A percentile compares a stretch with the other conserved stretches of the same genome.
Evolutionary conservation across 2,797 vertebrate genomes (phyloP).

Genomic region (Pseudochirops cupreus): DNA sequence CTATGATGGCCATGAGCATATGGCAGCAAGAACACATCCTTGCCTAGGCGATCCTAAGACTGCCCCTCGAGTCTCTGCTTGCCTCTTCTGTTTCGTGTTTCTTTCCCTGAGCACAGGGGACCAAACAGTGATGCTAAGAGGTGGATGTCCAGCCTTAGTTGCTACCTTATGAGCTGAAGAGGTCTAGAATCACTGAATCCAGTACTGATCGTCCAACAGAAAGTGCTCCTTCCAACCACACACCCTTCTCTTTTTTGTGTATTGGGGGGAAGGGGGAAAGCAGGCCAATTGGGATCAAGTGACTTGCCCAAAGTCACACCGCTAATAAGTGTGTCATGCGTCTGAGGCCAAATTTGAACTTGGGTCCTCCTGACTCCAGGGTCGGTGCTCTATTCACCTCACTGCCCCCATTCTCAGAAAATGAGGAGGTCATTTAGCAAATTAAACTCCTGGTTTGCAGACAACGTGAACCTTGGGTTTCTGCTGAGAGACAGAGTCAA

Average conservation of each 20-base stretch:
- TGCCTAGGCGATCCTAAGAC: background rate
- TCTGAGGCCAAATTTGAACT: no score
- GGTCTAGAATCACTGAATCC: background rate
- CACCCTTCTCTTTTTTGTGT: background rate
- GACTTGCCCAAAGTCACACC: no score
- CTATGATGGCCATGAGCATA: background rate
- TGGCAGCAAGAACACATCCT: background rate
- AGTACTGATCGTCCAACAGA: background rate
- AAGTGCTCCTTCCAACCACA: background rate
- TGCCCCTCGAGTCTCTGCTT: background rate
- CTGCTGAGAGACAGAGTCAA: background rate
- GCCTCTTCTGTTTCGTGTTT: background rate
- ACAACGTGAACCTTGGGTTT: background rate
- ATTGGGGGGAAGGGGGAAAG: no score
- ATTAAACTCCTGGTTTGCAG: background rate
- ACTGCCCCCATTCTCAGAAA: background rate
- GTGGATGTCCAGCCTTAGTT: background rate
- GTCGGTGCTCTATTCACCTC: no score
- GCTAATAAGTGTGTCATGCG: no score
- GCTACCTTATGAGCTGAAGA: background rate
- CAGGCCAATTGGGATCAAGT: no score
- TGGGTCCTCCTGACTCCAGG: no score
- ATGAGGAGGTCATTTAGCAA: background rate
- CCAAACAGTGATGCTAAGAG: background rate
- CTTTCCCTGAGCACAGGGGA: background rate